Conservation (phyloP, 2,888 invertebrate species). For the Apomyelois bistriatella region DNA sequence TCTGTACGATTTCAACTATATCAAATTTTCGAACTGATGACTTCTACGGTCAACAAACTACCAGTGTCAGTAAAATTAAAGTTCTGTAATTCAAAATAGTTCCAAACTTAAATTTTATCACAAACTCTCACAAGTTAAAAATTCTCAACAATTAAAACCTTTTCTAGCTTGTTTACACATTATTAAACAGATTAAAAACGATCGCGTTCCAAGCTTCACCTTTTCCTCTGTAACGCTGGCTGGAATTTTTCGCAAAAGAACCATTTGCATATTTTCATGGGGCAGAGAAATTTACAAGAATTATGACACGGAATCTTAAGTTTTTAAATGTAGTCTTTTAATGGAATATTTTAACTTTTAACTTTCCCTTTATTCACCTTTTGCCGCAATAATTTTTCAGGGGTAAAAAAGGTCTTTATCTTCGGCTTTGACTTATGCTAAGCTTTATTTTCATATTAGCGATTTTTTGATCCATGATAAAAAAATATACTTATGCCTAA, state of each 20-base stretch:
- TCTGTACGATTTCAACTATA: no score
- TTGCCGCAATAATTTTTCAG: background rate
- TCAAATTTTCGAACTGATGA: no score
- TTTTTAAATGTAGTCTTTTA: constrained; percentile 8
- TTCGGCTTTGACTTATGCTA: no score
- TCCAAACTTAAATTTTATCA: background rate
- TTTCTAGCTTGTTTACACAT: background rate
- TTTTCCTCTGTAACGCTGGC: background rate
- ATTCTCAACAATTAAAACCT: constrained; percentile 6
- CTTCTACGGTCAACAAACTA: background rate
- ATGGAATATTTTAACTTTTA: constrained; percentile 5
- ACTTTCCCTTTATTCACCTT: background rate
- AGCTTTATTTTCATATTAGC: no score
- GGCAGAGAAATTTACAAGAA: constrained; percentile 1
- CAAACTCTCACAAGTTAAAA: background rate
- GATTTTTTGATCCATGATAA: no score
- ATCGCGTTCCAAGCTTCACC: background rate
- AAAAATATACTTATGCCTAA: no score
- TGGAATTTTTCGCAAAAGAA: background rate
- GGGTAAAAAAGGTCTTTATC: background rate
- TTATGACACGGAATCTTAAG: background rate
- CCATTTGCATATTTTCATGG: constrained; percentile 8
- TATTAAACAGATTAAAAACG: constrained; percentile 5
- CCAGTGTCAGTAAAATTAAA: no score
- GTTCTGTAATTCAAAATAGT: background rate